Evolutionary conservation across 1,140 invertebrate species (phyloP).

Genomic region (Gryon sp.): DNA sequence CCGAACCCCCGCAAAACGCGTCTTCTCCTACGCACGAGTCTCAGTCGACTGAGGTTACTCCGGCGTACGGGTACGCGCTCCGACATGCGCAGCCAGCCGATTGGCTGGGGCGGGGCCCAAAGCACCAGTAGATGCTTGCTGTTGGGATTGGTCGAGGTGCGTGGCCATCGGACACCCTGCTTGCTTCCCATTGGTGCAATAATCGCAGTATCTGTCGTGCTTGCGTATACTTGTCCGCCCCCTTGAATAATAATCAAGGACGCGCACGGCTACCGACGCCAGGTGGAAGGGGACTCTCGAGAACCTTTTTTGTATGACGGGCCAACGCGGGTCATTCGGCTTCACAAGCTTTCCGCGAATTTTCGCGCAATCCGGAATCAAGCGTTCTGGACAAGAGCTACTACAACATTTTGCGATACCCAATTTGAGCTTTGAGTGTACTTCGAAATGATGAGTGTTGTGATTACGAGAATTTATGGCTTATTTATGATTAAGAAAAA

Average conservation of each 20-base stretch:
- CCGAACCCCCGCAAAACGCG: constrained; percentile 42
- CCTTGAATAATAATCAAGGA: not conserved
- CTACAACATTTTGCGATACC: too few species aligned
- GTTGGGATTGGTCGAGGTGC: constrained; percentile 64
- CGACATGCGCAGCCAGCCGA: constrained; percentile 60
- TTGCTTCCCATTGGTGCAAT: constrained; percentile 62
- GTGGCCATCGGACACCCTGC: constrained; percentile 63
- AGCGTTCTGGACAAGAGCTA: too few species aligned
- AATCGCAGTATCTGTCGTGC: not conserved
- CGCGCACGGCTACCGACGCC: not conserved
- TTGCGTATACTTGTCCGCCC: not conserved
- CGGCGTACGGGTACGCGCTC: constrained; percentile 27
- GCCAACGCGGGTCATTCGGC: not conserved
- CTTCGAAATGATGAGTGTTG: too few species aligned
- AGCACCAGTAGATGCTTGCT: constrained; percentile 33
- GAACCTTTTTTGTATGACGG: constrained; percentile 1
- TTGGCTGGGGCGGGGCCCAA: constrained; percentile 60
- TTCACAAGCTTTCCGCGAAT: not conserved
- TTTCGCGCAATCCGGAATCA: not conserved
- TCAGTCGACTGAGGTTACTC: constrained; percentile 68
- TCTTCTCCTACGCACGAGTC: constrained; percentile 72
- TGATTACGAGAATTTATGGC: too few species aligned
- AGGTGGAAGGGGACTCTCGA: not conserved
- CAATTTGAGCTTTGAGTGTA: too few species aligned
- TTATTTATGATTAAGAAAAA: too few species aligned